Conservation (phyloP, 2,888 invertebrate genomes). For the Lobophora halterata region DNA sequence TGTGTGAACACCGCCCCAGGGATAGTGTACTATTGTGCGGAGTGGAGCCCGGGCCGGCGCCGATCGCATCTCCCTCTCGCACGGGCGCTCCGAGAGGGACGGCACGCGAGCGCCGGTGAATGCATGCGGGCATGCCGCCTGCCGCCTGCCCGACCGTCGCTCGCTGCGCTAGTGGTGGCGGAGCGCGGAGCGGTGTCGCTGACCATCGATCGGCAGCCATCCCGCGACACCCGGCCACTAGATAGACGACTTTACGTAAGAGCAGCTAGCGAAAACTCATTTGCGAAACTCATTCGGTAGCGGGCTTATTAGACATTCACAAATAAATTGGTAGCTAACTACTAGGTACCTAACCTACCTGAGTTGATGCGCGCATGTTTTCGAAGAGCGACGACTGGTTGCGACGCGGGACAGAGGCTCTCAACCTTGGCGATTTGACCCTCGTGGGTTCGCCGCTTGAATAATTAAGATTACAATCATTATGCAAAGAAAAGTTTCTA, state of each 20-base stretch:
- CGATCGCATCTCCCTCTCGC: slow-evolving; percentile 26
- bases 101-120: slow-evolving; percentile 18
- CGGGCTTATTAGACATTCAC: slow-evolving; percentile 45
- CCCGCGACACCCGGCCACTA: slow-evolving; percentile 23
- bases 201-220: slow-evolving; percentile 34
- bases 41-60: slow-evolving; percentile 23
- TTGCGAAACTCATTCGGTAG: slow-evolving; percentile 38
- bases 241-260: slow-evolving; percentile 35
- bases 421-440: slow-evolving; percentile 34
- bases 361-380: slow-evolving; percentile 5
- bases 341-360: not conserved
- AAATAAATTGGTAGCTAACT: slow-evolving; percentile 33
- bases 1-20: slow-evolving; percentile 23
- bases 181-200: slow-evolving; percentile 30
- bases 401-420: slow-evolving; percentile 16
- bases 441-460: slow-evolving; percentile 31
- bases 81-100: slow-evolving; percentile 24
- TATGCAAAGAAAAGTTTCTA: slow-evolving; percentile 28
- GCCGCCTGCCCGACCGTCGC: no score
- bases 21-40: slow-evolving; percentile 24
- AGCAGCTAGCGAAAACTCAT: slow-evolving; percentile 44
- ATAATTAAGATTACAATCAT: slow-evolving; percentile 35
- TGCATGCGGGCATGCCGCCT: slow-evolving; percentile 25
- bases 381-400: slow-evolving; percentile 4
- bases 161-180: no score